These are phyloP conservation scores for Cottoperca gobio DNA, from an alignment of 2,797 vertebrate species.

Conservation along the genomic window DNA sequence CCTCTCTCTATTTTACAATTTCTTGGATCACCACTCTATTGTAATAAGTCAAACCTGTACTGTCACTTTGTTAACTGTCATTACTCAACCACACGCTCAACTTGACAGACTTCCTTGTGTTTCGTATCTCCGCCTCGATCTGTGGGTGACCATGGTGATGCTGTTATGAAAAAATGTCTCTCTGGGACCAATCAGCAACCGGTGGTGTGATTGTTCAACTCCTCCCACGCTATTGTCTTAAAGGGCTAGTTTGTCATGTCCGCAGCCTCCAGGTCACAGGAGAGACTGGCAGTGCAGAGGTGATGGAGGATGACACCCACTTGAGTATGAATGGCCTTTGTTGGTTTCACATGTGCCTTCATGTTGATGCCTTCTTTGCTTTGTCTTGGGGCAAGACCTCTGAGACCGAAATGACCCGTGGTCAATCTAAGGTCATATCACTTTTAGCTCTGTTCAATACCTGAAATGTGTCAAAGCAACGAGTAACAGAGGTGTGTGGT, in stretches of 20 bases:
- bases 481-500: neutral
- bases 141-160: constrained; percentile 55
- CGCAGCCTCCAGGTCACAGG: constrained; percentile 40
- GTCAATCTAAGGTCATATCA: neutral
- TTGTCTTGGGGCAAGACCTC: neutral
- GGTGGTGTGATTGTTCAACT: constrained; percentile 85
- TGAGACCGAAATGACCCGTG: constrained; percentile 5
- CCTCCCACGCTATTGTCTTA: constrained; percentile 84
- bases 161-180: constrained; percentile 68
- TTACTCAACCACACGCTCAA: constrained; percentile 1
- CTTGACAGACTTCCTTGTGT: constrained; percentile 42
- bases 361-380: constrained; percentile 7
- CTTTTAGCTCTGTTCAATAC: neutral
- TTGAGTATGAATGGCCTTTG: neutral
- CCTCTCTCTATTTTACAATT: neutral
- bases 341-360: constrained; percentile 4
- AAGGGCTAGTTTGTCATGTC: constrained; percentile 71
- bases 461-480: constrained; percentile 4
- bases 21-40: neutral
- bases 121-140: constrained; percentile 28
- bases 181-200: constrained; percentile 76
- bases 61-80: constrained; percentile 13
- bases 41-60: constrained; percentile 14
- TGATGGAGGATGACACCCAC: constrained; percentile 32
- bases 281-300: constrained; percentile 12